A percentile compares a stretch with the other conserved stretches of the same genome.
These are phyloP conservation scores for Loxodonta africana DNA, from an alignment of 2,113 vertebrate genomes.

Conservation along the genomic window DNA sequence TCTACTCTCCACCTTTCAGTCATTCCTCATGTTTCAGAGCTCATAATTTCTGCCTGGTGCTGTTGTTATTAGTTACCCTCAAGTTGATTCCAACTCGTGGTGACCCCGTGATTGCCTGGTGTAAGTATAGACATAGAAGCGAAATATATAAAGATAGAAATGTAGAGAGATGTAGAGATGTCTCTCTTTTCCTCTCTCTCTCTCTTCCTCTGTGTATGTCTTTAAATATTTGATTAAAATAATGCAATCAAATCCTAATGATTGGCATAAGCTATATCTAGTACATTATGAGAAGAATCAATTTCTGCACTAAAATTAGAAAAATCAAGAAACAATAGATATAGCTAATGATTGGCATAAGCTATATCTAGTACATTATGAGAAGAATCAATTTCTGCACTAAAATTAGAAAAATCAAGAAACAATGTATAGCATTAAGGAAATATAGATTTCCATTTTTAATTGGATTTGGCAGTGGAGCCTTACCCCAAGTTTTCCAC, in stretches of 20 bases:
- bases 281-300: neutral
- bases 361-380: neutral
- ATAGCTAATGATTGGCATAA: neutral
- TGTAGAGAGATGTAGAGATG: neutral
- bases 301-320: constrained; percentile 16
- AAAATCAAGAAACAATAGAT: neutral
- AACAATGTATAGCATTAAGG: neutral
- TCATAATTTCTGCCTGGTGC: neutral
- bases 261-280: neutral
- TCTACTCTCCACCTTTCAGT: neutral
- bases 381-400: neutral
- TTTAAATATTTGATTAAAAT: constrained; percentile 43
- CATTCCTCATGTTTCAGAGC: neutral
- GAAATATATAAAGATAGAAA: neutral
- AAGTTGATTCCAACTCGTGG: neutral
- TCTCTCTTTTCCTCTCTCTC: neutral
- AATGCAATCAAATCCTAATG: neutral
- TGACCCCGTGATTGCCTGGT: neutral
- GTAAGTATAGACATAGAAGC: neutral
- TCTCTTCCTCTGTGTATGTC: neutral
- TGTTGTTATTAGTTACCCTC: neutral
- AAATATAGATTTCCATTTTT: neutral
- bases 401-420: constrained; percentile 41
- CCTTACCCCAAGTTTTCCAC: neutral
- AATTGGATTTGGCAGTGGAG: neutral